Base-by-base conservation (phyloP, 2,797 vertebrate species). In the Enteromius mattozi region DNA sequence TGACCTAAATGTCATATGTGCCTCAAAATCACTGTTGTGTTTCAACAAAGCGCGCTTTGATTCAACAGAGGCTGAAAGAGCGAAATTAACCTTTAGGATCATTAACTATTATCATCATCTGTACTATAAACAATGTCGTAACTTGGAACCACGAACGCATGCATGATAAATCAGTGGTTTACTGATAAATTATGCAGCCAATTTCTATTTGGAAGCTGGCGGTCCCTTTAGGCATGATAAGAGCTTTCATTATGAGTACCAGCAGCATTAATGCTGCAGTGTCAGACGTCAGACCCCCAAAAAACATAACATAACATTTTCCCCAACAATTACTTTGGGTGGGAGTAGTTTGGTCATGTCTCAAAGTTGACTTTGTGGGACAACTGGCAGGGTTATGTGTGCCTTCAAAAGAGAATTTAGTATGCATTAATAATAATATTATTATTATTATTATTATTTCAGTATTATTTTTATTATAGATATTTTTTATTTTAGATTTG, bases 201-300 rank as follows among this genome's bases (percentile, higher is more conserved):
- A 85, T 87, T 89, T 76, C 49, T 47, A 45, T 35, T 66, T 77
- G 84, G 78, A 74, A 74, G 78, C 81, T 56, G 37, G 78, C 35
- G 51, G 84, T 83, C 85, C 82, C 81, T 63, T 76, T 63, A 86
- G 85, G 61, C 56, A 75, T 69, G 79, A 88, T 88, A 81, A 86
- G 66, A 51, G 66, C 47, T 74, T 66, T 78, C 24, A 54, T 80
- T 70, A 70, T 61, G 27, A 77, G 68, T 19, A 51, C 51, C 80
- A 84, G 65, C 70, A 61, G 56, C 24, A 65, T 80, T 78, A 83
- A 51, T 49, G 35, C 45, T 30, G 40, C 61, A 78, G 54, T 10
- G 78, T 37, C 70, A 74, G 85, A 85, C 63, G 49, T 86, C 81
- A 87, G 72, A 70, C 71, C 40, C 56, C 49, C 59, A n/a, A 49